Base-by-base conservation (phyloP, 2,797 vertebrate species). In the Stomatorhinus walkeri region DNA sequence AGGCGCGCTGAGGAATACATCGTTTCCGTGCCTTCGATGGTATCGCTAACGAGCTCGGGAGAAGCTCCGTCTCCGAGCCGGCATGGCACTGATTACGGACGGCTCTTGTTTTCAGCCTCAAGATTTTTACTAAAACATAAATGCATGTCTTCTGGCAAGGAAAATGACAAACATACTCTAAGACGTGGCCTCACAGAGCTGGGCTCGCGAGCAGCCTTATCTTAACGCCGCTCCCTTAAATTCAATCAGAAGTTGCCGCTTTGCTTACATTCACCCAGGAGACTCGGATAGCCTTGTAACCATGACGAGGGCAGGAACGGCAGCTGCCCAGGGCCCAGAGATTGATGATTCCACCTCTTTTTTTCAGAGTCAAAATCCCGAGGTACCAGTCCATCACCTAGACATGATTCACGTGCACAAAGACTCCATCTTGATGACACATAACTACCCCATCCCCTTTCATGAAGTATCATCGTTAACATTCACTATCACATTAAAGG, bases 321-420 rank as follows among this genome's bases (percentile, higher is more conserved):
- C 68, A 59, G 79, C 88, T 83, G 89, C 83, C 59, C 56, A 51
- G 14, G 22, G 4, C 2, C 28, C 22, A 0, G 72, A 76, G 90
- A 91, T 68, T 91, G 90, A 92, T 89, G 72, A 81, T 49, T 19
- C 88, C 22, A 28, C 10, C 64, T 84, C n/a, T 48, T n/a, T 59
- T 46, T 88, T 14, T 16, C 24, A 4, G 10, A n/a, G 24, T 59
- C 51, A 49, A 88, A 88, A 43, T 54, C 10, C 24, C 2, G 51
- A 56, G 10, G 48, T 24, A 40, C 8, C 19, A 36, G 5, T 87
- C 28, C 5, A 8, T 87, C 84, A 28, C 49, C 28, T 32, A 52
- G 84, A 36, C 24, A 36, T 16, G 28, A 28, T 16, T 28, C 49
- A 28, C 1, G 12, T 52, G 54, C 49, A 85, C 40, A 46, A 46